Base-by-base conservation (phyloP, 2,888 invertebrate species). In the Leucoptera coffeella region DNA sequence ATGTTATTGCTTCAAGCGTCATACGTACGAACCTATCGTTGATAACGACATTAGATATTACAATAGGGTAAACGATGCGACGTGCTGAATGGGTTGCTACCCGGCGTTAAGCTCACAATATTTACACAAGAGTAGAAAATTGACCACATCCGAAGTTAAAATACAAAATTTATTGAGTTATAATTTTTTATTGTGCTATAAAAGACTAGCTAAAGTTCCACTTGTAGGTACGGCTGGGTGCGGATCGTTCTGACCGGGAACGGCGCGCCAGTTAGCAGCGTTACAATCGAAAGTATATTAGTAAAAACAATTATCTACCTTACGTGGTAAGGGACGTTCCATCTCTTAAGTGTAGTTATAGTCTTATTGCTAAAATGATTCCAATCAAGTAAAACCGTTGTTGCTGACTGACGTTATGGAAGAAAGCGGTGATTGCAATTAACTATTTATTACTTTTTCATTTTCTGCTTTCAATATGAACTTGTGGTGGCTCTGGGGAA, bases 311-410 rank as follows among this genome's bases (percentile, higher is more conserved):
- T 51, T 56, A 51, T 57, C 65, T 67, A 67, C 67, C 65, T 69
- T 67, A 67, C 69, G 64, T 60, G 61, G 67, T 67, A 67, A 67
- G 69, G 69, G 69, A 69, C 67, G 69, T 69, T 65, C 64, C 57
- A 62, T 64, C 57, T 60, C 65, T 65, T 67, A 65, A 59, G 56
- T n/a, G n/a, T 65, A 60, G 15, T 60, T 62, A 64, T 55, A 56
- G 55, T 60, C 69, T 69, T 69, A 69, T 62, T 62, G 64, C 69
- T 69, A 67, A 65, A 45, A 55, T 17, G n/a, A n/a, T n/a, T n/a
- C n/a, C n/a, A n/a, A n/a, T n/a, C n/a, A n/a, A n/a, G n/a, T n/a
- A n/a, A n/a, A n/a, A n/a, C n/a, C n/a, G n/a, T n/a, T n/a, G n/a
- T n/a, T n/a, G n/a, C n/a, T n/a, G n/a, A n/a, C n/a, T n/a, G n/a